Evolutionary conservation across 2,797 vertebrate genomes (phyloP), one percentile per base, ranked within the genome.

Genomic region (Pipistrellus kuhlii): DNA sequence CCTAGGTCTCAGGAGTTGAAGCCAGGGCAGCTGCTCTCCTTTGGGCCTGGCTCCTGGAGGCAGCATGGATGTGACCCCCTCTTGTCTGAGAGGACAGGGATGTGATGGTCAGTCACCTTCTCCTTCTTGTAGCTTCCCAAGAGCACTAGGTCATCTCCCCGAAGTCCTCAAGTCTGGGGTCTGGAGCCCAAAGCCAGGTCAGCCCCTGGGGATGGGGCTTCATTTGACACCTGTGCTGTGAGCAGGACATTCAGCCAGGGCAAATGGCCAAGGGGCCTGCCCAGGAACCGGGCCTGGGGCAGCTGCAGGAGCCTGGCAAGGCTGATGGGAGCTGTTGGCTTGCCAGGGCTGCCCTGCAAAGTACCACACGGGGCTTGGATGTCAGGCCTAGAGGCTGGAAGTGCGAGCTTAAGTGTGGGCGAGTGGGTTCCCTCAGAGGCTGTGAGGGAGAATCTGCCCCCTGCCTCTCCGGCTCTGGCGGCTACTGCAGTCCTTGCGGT

Each of bases 141-240:
- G 41, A 32, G 3, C 2, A 2, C 68, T 0, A 2, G 13, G 75
- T 5, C 35, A 2, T 64, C 48, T 32, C 72, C 23, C 7, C 2
- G 72, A 46, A 10, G 21, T 3, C 57, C 35, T 77, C 55, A 66
- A 3, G 57, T 55, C 35, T 3, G 1, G 15, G 30, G 10, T 6
- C 46, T 2, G 15, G 23, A 35, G 41, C 17, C 46, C 25, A 4
- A 6, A n/a, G 21, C 57, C 5, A 1, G 73, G 27, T 32, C 48
- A 10, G 66, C 38, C 55, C 55, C 78, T 23, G 41, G 32, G 41
- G 7, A 25, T 4, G 4, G 18, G 68, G 72, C 72, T 73, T 10
- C 76, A 14, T 7, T 8, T 0, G 15, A 38, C 0, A 0, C 25
- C 32, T 1, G 12, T 23, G 30, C 35, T 0, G 0, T 44, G 66